A percentile compares a stretch with the other conserved stretches of the same genome.
Evolutionary conservation across 2,113 vertebrate species (phyloP).

Genomic region (Ceyx melanurus): DNA sequence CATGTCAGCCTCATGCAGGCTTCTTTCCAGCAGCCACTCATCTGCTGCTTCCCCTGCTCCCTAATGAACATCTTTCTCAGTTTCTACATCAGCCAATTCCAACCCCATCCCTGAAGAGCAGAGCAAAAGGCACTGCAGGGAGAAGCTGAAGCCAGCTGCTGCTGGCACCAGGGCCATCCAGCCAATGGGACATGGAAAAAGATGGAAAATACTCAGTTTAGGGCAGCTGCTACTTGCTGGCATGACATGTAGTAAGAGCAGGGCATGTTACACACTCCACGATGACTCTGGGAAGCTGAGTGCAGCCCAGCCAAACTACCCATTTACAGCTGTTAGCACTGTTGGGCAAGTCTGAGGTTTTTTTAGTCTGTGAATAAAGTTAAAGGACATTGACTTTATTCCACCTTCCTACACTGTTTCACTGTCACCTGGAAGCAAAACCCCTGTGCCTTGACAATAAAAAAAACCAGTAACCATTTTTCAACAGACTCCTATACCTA

Average conservation of each 20-base stretch:
- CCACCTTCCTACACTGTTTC: not conserved
- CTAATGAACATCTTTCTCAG: not conserved
- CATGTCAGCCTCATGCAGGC: not conserved
- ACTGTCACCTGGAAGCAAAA: not conserved
- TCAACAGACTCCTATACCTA: not conserved
- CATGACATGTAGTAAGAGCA: not conserved
- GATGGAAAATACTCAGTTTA: not conserved
- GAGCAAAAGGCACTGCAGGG: not conserved
- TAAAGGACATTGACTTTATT: not conserved
- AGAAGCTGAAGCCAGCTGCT: constrained; percentile 9
- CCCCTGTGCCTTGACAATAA: fast-evolving
- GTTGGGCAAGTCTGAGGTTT: not conserved
- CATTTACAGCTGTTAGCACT: not conserved
- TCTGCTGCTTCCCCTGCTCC: not conserved
- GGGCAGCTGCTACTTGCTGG: not conserved
- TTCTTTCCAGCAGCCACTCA: constrained; percentile 14
- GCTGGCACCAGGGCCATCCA: not conserved
- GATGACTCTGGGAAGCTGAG: not conserved
- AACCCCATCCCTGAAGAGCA: not conserved
- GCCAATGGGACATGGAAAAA: not conserved
- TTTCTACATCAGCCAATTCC: not conserved
- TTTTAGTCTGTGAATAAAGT: not conserved
- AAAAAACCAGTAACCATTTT: not conserved
- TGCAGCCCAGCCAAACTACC: not conserved
- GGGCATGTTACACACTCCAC: not conserved